phyloP scores from a whole-genome alignment of 2,888 invertebrate species.

The Torymus tubicola region DNA sequence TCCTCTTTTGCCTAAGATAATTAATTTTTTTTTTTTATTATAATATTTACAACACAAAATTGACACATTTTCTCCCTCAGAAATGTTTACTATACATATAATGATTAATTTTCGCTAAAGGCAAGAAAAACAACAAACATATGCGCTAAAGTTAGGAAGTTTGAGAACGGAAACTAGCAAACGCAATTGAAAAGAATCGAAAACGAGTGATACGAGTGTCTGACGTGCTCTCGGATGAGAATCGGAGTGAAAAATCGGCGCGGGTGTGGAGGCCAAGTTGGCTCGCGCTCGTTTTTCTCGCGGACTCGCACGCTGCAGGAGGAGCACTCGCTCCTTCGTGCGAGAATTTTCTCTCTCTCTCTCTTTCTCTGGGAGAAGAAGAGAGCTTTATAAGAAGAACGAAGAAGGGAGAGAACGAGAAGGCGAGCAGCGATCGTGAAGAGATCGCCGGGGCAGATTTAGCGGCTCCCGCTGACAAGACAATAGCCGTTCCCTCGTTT shows the following conservation, averaged over 20 bases:
- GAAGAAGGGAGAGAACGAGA: slow-evolving; percentile 45
- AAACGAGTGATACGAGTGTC: background rate
- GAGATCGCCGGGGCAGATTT: slow-evolving; percentile 74
- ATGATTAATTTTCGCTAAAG: too few relatives aligned
- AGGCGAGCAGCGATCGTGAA: slow-evolving; percentile 69
- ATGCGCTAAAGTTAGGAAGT: too few relatives aligned
- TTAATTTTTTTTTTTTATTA: too few relatives aligned
- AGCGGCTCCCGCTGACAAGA: slow-evolving; percentile 74
- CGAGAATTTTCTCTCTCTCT: background rate
- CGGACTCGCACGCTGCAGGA: background rate
- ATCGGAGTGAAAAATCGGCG: slow-evolving; percentile 37
- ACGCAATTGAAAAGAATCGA: slow-evolving; percentile 32
- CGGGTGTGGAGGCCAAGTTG: background rate
- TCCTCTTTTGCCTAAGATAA: background rate
- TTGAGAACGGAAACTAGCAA: background rate
- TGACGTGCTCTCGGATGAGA: slow-evolving; percentile 33
- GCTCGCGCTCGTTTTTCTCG: background rate
- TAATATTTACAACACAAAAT: too few relatives aligned
- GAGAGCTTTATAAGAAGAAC: background rate
- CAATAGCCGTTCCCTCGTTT: slow-evolving; percentile 73
- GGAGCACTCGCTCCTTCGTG: background rate
- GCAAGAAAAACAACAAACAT: too few relatives aligned
- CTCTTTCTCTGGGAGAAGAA: background rate
- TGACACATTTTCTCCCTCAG: too few relatives aligned
- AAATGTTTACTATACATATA: too few relatives aligned